Base-by-base conservation (phyloP, 1,140 invertebrate species). In the Centruroides sculpturatus region DNA sequence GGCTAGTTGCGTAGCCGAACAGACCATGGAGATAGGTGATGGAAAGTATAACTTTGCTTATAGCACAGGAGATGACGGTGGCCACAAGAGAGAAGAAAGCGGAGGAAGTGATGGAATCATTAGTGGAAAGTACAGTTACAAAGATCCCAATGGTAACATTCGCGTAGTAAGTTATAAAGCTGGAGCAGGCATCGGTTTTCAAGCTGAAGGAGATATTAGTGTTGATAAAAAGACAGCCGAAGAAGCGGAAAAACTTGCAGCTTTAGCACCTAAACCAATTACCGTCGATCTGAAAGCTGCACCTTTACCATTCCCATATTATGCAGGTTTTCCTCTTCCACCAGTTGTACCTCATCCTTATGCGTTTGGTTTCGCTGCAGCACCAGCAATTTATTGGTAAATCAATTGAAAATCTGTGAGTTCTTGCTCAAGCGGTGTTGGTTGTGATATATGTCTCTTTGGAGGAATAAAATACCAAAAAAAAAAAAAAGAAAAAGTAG, bases 71-170 rank as follows among this genome's bases (percentile, higher is more conserved):
- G 87, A 92, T 75, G 80, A 81, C 67, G 84, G 84, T 9, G 85
- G 86, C 69, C 87, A 87, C 69, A 57, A 57, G 48, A 84, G 87
- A 68, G 84, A 88, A 66, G 85, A 88, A 74, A 80, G 77, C 48
- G 78, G 81, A 57, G 84, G 82, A 11, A 79, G 82, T 35, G 74
- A 83, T 63, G 87, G 87, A 35, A 85, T 87, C 69, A 84, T 90
- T 51, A 87, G 87, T 71, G 87, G 87, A 55, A 88, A 86, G 47
- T 90, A 88, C 73, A 87, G 87, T 60, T 90, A 86, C 73, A 77
- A 89, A 46, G 86, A 90, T 69, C 80, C 83, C 50, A 79, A 82
- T 65, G 87, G 87, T 4, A 81, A 87, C 72, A 80, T 89, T 55
- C 88, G 89, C 75, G 79, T 85, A 55, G 85, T 89, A 36, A 84